Evolutionary conservation across 2,888 invertebrate genomes (phyloP).

Genomic region (Eristalis intricaria): DNA sequence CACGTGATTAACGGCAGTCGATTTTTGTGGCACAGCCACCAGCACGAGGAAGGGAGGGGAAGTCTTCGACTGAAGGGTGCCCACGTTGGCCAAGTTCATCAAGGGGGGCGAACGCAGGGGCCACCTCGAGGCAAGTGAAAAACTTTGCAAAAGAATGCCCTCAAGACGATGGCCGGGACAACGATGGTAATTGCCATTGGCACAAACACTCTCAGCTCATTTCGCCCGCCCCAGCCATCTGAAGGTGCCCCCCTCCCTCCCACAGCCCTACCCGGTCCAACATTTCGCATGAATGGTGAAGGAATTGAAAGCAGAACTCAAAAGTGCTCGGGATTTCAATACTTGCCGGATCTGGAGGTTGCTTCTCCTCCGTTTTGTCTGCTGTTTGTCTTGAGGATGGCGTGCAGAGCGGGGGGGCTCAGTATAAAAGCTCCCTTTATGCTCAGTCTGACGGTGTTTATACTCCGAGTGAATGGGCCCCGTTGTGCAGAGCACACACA

Average conservation of each 20-base stretch:
- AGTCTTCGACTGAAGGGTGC: no score
- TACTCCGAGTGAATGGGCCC: slow-evolving; percentile 51
- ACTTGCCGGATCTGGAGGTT: slow-evolving; percentile 15
- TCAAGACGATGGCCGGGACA: slow-evolving; percentile 47
- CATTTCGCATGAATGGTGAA: slow-evolving; percentile 43
- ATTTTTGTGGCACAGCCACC: slow-evolving; percentile 17
- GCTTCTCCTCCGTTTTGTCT: not conserved
- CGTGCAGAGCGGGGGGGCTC: not conserved
- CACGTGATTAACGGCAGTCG: slow-evolving; percentile 55
- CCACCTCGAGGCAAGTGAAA: not conserved
- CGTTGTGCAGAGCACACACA: slow-evolving; percentile 43
- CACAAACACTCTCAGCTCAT: slow-evolving; percentile 63
- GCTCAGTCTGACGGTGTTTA: slow-evolving; percentile 29
- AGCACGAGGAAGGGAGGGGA: not conserved
- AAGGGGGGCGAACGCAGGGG: slow-evolving; percentile 11
- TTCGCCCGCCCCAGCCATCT: slow-evolving; percentile 57
- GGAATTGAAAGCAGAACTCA: slow-evolving; percentile 59
- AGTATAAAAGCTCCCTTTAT: slow-evolving; percentile 57
- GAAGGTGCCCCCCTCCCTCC: not conserved
- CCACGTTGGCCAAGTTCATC: slow-evolving; percentile 49
- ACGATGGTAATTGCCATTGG: slow-evolving; percentile 60
- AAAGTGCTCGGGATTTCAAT: slow-evolving; percentile 57
- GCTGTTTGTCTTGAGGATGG: slow-evolving; percentile 39
- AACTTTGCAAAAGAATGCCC: slow-evolving; percentile 15
- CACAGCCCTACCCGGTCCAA: not conserved